A percentile compares a stretch with the other conserved stretches of the same genome.
phyloP scores from a whole-genome alignment of 2,113 vertebrate genomes.

The Cygnus atratus region DNA sequence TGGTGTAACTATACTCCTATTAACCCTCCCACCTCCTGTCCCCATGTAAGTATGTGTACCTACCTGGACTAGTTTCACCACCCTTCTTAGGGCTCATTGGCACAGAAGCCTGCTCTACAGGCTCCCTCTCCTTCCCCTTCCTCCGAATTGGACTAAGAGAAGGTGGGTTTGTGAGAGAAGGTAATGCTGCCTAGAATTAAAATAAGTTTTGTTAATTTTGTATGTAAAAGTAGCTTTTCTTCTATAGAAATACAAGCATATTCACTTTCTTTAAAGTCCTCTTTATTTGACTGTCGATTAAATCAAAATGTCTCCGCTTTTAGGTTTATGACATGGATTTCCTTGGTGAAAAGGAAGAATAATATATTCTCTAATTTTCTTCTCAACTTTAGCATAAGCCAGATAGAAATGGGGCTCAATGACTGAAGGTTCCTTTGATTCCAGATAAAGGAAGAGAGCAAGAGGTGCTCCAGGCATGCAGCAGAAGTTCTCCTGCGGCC shows the following conservation, averaged over 20 bases:
- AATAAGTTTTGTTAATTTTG: neutral
- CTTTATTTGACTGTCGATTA: neutral
- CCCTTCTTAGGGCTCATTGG: conserved; percentile 94
- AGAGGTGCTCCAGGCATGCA: too few relatives aligned
- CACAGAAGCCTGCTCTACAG: conserved; percentile 77
- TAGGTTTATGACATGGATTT: neutral
- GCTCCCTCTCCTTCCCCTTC: conserved; percentile 93
- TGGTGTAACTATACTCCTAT: accelerated
- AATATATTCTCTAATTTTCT: neutral
- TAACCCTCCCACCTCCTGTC: neutral
- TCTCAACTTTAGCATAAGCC: neutral
- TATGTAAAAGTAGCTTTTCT: neutral
- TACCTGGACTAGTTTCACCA: conserved; percentile 87
- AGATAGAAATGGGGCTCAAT: neutral
- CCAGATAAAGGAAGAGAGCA: neutral
- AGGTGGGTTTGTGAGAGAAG: conserved; percentile 91
- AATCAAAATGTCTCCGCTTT: neutral
- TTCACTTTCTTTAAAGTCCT: neutral
- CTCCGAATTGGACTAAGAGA: conserved; percentile 95
- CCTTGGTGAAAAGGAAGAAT: neutral
- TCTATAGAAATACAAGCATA: neutral
- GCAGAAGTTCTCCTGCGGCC: too few relatives aligned
- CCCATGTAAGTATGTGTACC: neutral
- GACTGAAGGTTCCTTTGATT: neutral
- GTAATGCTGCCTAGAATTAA: conserved; percentile 86